A percentile compares a stretch with the other conserved stretches of the same genome.
Evolutionary conservation across 2,888 invertebrate genomes (phyloP).

Genomic region (Mellilla xanthometata): DNA sequence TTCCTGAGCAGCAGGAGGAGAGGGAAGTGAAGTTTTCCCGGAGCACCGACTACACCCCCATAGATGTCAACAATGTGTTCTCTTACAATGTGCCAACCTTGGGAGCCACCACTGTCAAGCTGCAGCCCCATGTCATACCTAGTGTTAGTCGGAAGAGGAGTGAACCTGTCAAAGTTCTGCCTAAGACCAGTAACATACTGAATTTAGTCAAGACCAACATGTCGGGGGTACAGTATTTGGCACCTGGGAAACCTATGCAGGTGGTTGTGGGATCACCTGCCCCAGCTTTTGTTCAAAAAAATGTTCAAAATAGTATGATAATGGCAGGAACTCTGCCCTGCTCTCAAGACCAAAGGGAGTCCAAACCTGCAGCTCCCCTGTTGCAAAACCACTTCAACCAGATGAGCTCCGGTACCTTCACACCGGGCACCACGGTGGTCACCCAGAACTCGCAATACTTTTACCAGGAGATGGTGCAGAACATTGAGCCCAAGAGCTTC

Average conservation of each 20-base stretch:
- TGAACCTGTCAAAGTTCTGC: conserved; percentile 61
- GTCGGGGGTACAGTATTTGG: conserved; percentile 62
- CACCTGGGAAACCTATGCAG: conserved; percentile 62
- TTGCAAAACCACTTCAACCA: conserved; percentile 60
- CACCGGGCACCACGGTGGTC: conserved; percentile 69
- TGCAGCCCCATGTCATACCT: conserved; percentile 45
- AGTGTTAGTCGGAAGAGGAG: conserved; percentile 46
- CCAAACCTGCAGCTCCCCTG: conserved; percentile 49
- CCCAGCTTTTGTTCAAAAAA: conserved; percentile 71
- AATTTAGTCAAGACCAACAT: conserved; percentile 62
- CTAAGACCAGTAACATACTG: conserved; percentile 63
- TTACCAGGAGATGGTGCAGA: conserved; percentile 76
- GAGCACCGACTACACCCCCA: conserved; percentile 65
- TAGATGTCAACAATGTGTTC: conserved; percentile 54
- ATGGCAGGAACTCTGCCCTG: conserved; percentile 59
- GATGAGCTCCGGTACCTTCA: conserved; percentile 54
- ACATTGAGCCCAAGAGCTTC: conserved; percentile 69
- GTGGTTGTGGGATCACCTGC: conserved; percentile 63
- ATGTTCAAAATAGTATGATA: conserved; percentile 69
- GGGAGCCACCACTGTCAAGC: conserved; percentile 44
- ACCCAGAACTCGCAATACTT: conserved; percentile 76
- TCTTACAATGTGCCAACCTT: conserved; percentile 52
- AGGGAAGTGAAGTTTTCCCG: conserved; percentile 72
- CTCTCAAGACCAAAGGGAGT: conserved; percentile 51
- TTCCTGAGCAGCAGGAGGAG: conserved; percentile 65